Percentiles rank a stretch among this genome's conserved stretches.
Conservation (phyloP, 2,797 vertebrate genomes). For the Poecilia gillii region DNA sequence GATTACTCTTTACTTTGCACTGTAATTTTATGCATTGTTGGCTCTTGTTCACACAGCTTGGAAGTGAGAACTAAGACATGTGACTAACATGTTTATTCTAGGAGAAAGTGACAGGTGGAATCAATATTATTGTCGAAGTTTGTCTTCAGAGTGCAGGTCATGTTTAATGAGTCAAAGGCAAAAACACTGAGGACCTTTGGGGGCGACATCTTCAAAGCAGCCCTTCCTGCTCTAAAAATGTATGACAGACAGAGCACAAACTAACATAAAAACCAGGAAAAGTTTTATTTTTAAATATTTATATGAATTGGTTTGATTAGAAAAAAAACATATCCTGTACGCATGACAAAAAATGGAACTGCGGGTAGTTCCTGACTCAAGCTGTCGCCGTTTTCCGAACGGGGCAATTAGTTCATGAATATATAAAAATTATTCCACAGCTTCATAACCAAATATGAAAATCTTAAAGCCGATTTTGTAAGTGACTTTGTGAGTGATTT, state of each 20-base stretch:
- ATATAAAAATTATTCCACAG: neutral
- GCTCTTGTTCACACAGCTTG: conserved; percentile 18
- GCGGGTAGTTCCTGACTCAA: neutral
- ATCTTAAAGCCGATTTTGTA: neutral
- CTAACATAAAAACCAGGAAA: neutral
- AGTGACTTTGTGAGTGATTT: neutral
- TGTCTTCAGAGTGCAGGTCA: conserved; percentile 33
- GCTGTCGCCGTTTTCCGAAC: neutral
- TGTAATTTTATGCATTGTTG: conserved; percentile 26
- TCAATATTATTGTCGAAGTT: conserved; percentile 70
- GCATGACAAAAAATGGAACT: neutral
- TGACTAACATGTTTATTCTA: conserved; percentile 52
- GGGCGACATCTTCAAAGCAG: conserved; percentile 44
- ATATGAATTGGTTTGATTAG: neutral
- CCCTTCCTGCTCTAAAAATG: conserved; percentile 18
- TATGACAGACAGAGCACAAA: neutral
- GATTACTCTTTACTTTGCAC: neutral
- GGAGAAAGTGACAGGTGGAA: conserved; percentile 42
- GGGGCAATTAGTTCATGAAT: neutral
- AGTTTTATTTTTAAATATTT: neutral
- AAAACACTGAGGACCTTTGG: conserved; percentile 26
- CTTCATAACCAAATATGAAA: neutral
- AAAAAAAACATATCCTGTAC: neutral
- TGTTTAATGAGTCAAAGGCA: conserved; percentile 41
- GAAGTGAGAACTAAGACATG: conserved; percentile 28